A percentile compares a stretch with the other conserved stretches of the same genome.
Evolutionary conservation across 1,140 invertebrate species (phyloP).

Genomic region (Drepana arcuata): DNA sequence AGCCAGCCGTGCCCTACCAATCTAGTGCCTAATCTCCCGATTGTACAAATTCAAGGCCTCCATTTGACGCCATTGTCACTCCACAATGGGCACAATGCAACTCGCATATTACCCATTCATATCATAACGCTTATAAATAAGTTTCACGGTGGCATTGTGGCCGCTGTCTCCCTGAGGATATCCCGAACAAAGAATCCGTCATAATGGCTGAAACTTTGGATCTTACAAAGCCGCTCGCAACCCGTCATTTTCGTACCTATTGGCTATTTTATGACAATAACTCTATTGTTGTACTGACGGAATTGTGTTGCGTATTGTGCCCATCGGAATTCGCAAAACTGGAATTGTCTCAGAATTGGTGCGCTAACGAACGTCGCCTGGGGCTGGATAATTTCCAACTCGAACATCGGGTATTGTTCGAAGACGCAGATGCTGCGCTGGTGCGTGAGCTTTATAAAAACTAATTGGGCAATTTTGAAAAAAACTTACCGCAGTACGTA

Average conservation of each 20-base stretch:
- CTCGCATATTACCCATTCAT: conserved; percentile 57
- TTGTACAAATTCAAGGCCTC: conserved; percentile 52
- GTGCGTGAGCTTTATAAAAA: conserved; percentile 7
- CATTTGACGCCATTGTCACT: conserved; percentile 30
- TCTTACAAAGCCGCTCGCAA: conserved; percentile 46
- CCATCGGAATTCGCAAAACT: conserved; percentile 51
- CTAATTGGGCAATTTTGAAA: conserved; percentile 12
- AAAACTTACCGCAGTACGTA: neutral
- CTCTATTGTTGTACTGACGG: conserved; percentile 47
- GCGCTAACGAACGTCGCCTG: conserved; percentile 33
- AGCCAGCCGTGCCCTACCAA: too few species aligned
- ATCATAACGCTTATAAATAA: conserved; percentile 66
- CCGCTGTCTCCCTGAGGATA: conserved; percentile 51
- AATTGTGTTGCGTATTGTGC: conserved; percentile 34
- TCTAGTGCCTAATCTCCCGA: conserved; percentile 46
- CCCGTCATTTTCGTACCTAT: conserved; percentile 66
- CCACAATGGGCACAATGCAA: conserved; percentile 28
- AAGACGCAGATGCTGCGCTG: conserved; percentile 5
- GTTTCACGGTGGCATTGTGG: conserved; percentile 53
- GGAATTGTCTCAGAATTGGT: conserved; percentile 49
- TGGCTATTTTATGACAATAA: conserved; percentile 68
- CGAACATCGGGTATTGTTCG: conserved; percentile 7
- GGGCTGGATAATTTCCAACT: conserved; percentile 8
- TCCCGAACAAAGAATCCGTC: conserved; percentile 45
- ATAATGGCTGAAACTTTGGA: conserved; percentile 42